Evolutionary conservation across 2,797 vertebrate genomes (phyloP), one percentile per base, ranked within the genome.

Genomic region (Bradypodion pumilum): DNA sequence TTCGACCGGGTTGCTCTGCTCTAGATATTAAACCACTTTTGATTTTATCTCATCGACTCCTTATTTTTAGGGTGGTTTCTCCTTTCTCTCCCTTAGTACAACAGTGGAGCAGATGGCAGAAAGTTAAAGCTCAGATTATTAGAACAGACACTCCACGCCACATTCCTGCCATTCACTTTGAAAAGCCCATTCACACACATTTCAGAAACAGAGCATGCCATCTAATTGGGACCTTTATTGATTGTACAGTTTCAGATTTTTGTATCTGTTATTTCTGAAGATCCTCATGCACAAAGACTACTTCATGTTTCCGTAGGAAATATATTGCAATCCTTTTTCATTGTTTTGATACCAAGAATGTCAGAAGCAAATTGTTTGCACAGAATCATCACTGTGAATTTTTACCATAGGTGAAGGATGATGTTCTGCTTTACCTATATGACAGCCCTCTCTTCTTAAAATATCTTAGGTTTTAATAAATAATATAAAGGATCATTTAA

Each of bases 371-470:
- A 77, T 27, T 62, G 84, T 7, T 83, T 52, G 69, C 62, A 69
- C 77, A 89, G 29, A 62, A 79, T 80, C 37, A 62, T 56, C 82
- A 82, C 74, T 85, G 86, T 81, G 84, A 91, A 90, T 66, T 86
- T 42, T 35, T 72, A 63, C 8, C 25, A 76, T 42, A 86, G 40
- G 13, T 84, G 37, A 27, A 46, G 59, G 35, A 7, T n/a, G 87
- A 89, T 75, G 4, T 1, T 16, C 77, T 23, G 25, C 87, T 87
- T 85, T 82, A 81, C 89, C 37, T 75, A 42, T 66, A 75, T 87
- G 42, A 35, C 9, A 84, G 5, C 77, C 59, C 73, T 83, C 75
- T 82, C 60, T 85, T 90, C 78, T 86, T 89, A 90, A 91, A 90
- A 84, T 77, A 81, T 73, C 72, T 78, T 87, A 52, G 27, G 74